These are phyloP conservation scores for Plotosus lineatus DNA, from an alignment of 2,113 vertebrate species.

Conservation along the genomic window DNA sequence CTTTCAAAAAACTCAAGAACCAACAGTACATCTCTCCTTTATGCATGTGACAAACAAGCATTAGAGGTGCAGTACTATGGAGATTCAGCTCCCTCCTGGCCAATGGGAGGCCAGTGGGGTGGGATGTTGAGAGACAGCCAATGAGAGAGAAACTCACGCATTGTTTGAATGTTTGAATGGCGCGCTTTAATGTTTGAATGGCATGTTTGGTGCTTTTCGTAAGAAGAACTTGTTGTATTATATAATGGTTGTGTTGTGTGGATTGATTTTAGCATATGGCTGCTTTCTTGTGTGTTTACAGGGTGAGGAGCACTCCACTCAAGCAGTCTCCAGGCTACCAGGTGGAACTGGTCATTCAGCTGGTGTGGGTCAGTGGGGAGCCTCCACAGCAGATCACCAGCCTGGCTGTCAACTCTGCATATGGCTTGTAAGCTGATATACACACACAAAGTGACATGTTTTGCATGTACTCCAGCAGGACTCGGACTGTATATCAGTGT, in stretches of 20 bases:
- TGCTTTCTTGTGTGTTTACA: slow-evolving; percentile 61
- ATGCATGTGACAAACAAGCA: no score
- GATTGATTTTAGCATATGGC: background rate
- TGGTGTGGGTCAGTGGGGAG: slow-evolving; percentile 96
- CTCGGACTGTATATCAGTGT: background rate
- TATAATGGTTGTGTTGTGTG: slow-evolving; percentile 11
- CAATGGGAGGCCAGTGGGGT: no score
- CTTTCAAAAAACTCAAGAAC: no score
- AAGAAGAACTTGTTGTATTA: no score
- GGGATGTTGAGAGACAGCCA: no score
- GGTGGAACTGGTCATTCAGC: slow-evolving; percentile 91
- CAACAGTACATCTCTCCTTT: no score
- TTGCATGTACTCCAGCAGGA: background rate
- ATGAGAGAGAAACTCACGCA: no score
- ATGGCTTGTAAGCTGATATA: slow-evolving; percentile 85
- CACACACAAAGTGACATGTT: background rate
- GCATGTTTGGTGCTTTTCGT: no score
- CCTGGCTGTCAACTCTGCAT: slow-evolving; percentile 91
- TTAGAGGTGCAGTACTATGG: no score
- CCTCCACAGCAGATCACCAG: slow-evolving; percentile 98
- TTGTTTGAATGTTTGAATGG: no score
- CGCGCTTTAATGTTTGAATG: no score
- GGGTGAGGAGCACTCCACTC: slow-evolving; percentile 89
- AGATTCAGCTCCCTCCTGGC: no score
- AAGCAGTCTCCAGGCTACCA: slow-evolving; percentile 96